Evolutionary conservation across 2,888 invertebrate species (phyloP), one percentile per base, ranked within the genome.

Genomic region (Ypsolopha sequella): DNA sequence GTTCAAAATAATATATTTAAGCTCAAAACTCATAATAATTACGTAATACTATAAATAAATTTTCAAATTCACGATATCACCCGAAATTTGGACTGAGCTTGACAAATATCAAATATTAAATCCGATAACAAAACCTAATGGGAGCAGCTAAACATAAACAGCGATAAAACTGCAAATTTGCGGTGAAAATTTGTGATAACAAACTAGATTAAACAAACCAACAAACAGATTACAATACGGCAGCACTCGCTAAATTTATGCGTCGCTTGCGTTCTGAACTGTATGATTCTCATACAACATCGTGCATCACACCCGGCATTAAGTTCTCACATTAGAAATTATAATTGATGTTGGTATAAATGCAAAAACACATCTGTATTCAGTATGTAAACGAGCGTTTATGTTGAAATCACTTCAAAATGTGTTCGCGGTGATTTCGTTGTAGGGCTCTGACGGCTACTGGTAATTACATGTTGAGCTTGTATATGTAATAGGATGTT

Each of bases 361-460:
- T 63, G 64, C 58, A 63, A 67, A 68, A 58, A 52, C 68, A 67
- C 63, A 68, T 75, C 61, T 64, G 65, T 68, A 73, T 70, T 66
- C 68, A 58, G 55, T 52, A 53, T 58, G 56, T 60, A 60, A 56
- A 41, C 39, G 38, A 39, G 49, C 24, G 11, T 8, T 48, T 39
- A 49, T 36, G 38, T 11, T n/a, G 49, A 10, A 11, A 49, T 49
- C 41, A 49, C 49, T 41, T 11, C n/a, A 41, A 48, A 49, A 33
- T 34, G 39, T 39, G 47, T 47, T 47, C 7, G 24, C 4, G 14
- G 33, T 9, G 34, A 33, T 45, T 34, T 45, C n/a, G 45, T 45
- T 45, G 45, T 45, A 33, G 33, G 45, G 33, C 8, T 7, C 9
- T 7, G 35, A n/a, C n/a, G 45, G 33, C 45, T 33, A 10, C 14